phyloP scores from a whole-genome alignment of 2,797 vertebrate species.

The Falco cherrug region DNA sequence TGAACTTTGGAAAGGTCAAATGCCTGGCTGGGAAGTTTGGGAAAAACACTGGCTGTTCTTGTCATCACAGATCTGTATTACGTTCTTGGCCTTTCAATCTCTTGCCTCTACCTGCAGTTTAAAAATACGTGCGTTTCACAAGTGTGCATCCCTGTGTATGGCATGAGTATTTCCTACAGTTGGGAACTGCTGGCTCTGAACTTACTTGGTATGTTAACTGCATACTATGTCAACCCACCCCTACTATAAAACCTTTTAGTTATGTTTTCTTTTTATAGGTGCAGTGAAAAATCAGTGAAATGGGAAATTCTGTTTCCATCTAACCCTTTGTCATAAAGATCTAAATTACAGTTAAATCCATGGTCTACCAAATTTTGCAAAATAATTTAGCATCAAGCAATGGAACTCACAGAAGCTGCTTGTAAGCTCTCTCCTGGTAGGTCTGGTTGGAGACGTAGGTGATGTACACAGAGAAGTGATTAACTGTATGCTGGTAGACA shows the following conservation, averaged over 20 bases:
- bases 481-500: conserved; percentile 83
- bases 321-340: background rate
- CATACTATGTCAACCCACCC: background rate
- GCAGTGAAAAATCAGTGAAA: background rate
- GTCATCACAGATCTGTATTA: background rate
- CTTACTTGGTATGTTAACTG: background rate
- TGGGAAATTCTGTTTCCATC: background rate
- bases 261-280: background rate
- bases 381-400: background rate
- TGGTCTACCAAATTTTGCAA: background rate
- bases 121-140: background rate
- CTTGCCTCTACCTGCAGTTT: background rate
- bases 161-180: background rate
- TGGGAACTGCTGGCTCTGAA: background rate
- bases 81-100: background rate
- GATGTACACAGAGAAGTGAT: conserved; percentile 91
- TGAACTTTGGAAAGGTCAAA: background rate
- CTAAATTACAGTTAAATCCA: background rate
- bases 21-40: background rate
- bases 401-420: conserved; percentile 91
- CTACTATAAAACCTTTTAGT: background rate
- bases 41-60: background rate
- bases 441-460: conserved; percentile 96
- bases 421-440: conserved; percentile 95
- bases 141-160: background rate